phyloP scores from a whole-genome alignment of 2,888 invertebrate species.

The Synanthedon andrenaeformis region DNA sequence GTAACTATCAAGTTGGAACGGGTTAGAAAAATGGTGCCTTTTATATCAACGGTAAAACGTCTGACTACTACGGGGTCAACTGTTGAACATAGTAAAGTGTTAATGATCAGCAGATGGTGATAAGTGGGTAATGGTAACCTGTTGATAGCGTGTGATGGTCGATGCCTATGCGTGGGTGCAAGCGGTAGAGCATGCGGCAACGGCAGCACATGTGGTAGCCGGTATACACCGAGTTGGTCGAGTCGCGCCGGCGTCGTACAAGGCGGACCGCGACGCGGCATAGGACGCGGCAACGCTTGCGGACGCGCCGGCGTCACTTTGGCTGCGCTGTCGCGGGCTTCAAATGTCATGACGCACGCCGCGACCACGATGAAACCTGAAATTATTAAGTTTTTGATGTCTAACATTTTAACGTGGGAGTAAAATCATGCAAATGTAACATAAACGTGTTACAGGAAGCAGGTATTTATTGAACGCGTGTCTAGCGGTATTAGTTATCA shows the following conservation, averaged over 20 bases:
- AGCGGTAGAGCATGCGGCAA: constrained; percentile 53
- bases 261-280: constrained; percentile 56
- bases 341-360: constrained; percentile 98
- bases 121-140: constrained; percentile 25
- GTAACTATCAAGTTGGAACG: no score
- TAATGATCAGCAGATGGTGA: not conserved
- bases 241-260: constrained; percentile 68
- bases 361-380: constrained; percentile 94
- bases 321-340: constrained; percentile 94
- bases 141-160: constrained; percentile 29
- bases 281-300: constrained; percentile 62
- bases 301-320: constrained; percentile 86
- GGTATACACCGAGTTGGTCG: constrained; percentile 77
- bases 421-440: no score
- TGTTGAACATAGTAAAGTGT: no score
- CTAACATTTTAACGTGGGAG: constrained; percentile 47
- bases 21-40: no score
- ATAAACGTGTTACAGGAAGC: not conserved
- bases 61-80: constrained; percentile 4
- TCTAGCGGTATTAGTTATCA: no score
- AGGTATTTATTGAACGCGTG: no score
- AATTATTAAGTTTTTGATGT: not conserved
- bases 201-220: constrained; percentile 67
- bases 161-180: constrained; percentile 58
- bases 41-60: no score